phyloP scores from a whole-genome alignment of 2,888 invertebrate species.

The Eugnorisma glareosa region DNA sequence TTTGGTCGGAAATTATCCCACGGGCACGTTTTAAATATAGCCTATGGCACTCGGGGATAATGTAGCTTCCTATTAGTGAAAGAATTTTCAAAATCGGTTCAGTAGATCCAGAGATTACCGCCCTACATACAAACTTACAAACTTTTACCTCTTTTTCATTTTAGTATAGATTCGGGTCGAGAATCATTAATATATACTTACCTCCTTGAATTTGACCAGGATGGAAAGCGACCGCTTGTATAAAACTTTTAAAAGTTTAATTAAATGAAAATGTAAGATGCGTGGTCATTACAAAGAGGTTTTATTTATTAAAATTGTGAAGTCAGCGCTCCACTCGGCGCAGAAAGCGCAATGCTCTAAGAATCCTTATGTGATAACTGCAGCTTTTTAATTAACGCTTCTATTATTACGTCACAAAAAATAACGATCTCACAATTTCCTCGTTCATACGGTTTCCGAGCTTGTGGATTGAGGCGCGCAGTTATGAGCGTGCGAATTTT shows the following conservation, averaged over 20 bases:
- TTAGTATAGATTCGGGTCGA: too few relatives aligned
- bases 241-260: neutral
- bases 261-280: constrained; percentile 2
- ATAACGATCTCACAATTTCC: constrained; percentile 74
- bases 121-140: too few relatives aligned
- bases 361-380: constrained; percentile 76
- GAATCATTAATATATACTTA: too few relatives aligned
- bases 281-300: constrained; percentile 8
- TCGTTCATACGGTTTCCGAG: constrained; percentile 76
- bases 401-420: constrained; percentile 79
- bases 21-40: too few relatives aligned
- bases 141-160: too few relatives aligned
- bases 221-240: too few relatives aligned
- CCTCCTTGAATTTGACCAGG: too few relatives aligned
- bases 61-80: too few relatives aligned
- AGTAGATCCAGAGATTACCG: too few relatives aligned
- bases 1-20: too few relatives aligned
- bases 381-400: constrained; percentile 85
- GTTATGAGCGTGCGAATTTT: constrained; percentile 65
- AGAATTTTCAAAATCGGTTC: too few relatives aligned
- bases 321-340: constrained; percentile 4
- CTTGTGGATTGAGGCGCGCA: constrained; percentile 53
- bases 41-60: too few relatives aligned
- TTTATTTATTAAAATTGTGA: constrained; percentile 38
- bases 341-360: constrained; percentile 59